Conservation (phyloP, 1,140 invertebrate species). For the Halotydeus destructor region DNA sequence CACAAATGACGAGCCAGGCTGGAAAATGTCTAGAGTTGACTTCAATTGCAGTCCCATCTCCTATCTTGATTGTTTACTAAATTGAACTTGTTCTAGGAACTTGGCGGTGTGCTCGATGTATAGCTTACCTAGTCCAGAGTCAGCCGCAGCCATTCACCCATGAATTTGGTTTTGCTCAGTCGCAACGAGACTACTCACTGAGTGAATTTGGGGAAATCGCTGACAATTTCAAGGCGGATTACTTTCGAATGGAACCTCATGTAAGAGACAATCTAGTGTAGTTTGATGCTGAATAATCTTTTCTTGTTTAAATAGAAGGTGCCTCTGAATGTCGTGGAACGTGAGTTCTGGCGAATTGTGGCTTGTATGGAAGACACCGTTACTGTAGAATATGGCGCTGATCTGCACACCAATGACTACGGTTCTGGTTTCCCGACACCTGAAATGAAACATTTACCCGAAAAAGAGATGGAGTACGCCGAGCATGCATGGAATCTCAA, state of each 20-base stretch:
- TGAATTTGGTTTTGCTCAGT: slow-evolving; percentile 89
- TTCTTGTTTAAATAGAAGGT: slow-evolving; percentile 39
- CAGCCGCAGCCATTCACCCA: slow-evolving; percentile 8
- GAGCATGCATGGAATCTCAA: slow-evolving; percentile 94
- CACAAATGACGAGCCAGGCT: neutral
- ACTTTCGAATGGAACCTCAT: slow-evolving; percentile 91
- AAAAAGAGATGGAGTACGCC: slow-evolving; percentile 45
- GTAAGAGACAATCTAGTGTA: slow-evolving; percentile 30
- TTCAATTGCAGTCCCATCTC: neutral
- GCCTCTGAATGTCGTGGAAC: slow-evolving; percentile 64
- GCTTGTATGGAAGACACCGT: slow-evolving; percentile 90
- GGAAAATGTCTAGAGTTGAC: neutral
- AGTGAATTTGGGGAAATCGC: slow-evolving; percentile 97
- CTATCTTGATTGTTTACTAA: neutral
- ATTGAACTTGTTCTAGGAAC: slow-evolving; percentile 49
- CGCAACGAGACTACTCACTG: slow-evolving; percentile 77
- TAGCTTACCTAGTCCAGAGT: slow-evolving; percentile 40
- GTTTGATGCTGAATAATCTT: slow-evolving; percentile 9
- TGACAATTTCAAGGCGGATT: slow-evolving; percentile 92
- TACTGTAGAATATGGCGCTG: slow-evolving; percentile 88
- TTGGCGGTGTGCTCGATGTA: slow-evolving; percentile 76
- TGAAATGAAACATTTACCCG: slow-evolving; percentile 30
- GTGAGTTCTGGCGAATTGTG: slow-evolving; percentile 94
- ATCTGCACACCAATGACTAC: slow-evolving; percentile 91
- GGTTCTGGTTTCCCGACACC: slow-evolving; percentile 95